Base-by-base conservation (phyloP, 2,888 invertebrate genomes). In the Sicus ferrugineus region DNA sequence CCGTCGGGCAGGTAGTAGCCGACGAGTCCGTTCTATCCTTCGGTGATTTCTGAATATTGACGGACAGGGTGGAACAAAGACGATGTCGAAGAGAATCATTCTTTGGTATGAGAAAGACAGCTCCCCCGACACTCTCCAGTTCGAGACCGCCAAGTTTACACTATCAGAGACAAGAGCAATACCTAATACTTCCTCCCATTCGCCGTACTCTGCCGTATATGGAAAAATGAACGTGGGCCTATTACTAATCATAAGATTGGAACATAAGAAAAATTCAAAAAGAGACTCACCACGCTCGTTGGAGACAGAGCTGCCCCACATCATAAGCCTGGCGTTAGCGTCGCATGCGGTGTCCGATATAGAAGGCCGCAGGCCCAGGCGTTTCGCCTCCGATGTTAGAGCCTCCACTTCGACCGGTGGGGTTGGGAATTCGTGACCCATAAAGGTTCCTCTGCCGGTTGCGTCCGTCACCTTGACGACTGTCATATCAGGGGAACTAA, bases 101-200 rank as follows among this genome's bases (percentile, higher is more conserved):
- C 56, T 56, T 9, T 59, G 59, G 31, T 59, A 30, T 21, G 59
- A 59, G 31, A 59, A 59, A 30, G 59, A 59, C 14, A 19, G n/a
- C 31, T 19, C 19, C 14, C 16, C 7, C 9, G 59, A 59, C 21
- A 59, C 59, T 19, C 59, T 59, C 28, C 30, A 59, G 7, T 58
- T 28, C 16, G n/a, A 19, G 31, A 59, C 34, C 28, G 59, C 11
- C 3, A 59, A 5, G 14, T 19, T 14, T 19, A 3, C 7, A 9
- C 11, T 38, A 59, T 30, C 9, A 19, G 28, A 30, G 30, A 26
- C 5, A 7, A 59, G 31, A n/a, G 31, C 31, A 31, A 30, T 59
- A 59, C 19, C 59, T 30, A 59, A 30, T 16, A 59, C 58, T 16
- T 58, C 31, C 30, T 59, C 59, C 59, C 59, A 56, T 11, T 23